Percentiles rank a stretch among this genome's conserved stretches.
Evolutionary conservation across 2,797 vertebrate species (phyloP).

Genomic region (Crypturellus tataupa): DNA sequence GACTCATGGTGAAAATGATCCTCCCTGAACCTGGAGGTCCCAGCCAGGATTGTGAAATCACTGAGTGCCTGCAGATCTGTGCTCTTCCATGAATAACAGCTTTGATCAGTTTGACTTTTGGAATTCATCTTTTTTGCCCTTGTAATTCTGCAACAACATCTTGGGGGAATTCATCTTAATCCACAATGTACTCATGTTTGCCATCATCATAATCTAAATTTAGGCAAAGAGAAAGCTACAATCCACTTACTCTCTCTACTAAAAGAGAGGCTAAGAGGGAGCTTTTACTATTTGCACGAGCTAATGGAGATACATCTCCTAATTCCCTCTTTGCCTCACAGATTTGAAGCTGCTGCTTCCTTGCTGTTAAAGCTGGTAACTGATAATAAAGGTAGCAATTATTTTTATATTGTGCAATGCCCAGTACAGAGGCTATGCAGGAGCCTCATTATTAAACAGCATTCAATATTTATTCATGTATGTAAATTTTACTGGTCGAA

Average conservation of each 20-base stretch:
- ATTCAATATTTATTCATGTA: slow-evolving; percentile 76
- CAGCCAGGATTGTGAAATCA: slow-evolving; percentile 56
- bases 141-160: slow-evolving; percentile 14
- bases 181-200: slow-evolving; percentile 32
- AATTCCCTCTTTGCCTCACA: slow-evolving; percentile 45
- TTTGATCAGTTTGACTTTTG: slow-evolving; percentile 36
- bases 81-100: neutral
- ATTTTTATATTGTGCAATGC: slow-evolving; percentile 46
- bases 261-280: slow-evolving; percentile 16
- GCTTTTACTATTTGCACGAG: slow-evolving; percentile 49
- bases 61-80: slow-evolving; percentile 26
- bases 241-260: neutral
- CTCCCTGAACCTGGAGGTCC: slow-evolving; percentile 3
- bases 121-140: slow-evolving; percentile 40
- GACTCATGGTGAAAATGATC: slow-evolving; percentile 57
- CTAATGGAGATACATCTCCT: slow-evolving; percentile 55
- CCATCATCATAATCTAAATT: neutral
- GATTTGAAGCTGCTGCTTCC: slow-evolving; percentile 17
- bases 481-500: slow-evolving; percentile 74
- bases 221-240: slow-evolving; percentile 37
- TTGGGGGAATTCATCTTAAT: slow-evolving; percentile 58
- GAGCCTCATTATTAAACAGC: slow-evolving; percentile 43
- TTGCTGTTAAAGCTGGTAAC: slow-evolving; percentile 52
- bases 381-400: slow-evolving; percentile 67
- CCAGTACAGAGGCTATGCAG: slow-evolving; percentile 17